These are phyloP conservation scores for Cistogaster globosa DNA, from an alignment of 2,888 invertebrate genomes.

Conservation along the genomic window DNA sequence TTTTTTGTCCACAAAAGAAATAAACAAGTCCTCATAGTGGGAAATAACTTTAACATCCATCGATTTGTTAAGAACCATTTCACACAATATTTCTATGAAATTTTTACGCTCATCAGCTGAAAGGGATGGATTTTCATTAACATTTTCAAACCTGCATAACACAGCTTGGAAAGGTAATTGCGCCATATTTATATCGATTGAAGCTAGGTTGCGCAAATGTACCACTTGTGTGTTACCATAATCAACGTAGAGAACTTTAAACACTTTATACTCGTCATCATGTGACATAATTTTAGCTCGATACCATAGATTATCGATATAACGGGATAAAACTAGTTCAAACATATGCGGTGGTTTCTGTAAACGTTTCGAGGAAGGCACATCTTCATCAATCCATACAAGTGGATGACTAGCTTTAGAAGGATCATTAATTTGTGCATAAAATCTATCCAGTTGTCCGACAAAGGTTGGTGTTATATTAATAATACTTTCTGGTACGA, in stretches of 20 bases:
- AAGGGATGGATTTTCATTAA: constrained; percentile 41
- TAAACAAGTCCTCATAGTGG: constrained; percentile 74
- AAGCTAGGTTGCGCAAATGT: constrained; percentile 73
- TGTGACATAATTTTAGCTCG: constrained; percentile 79
- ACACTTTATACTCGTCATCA: constrained; percentile 73
- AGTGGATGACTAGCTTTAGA: constrained; percentile 72
- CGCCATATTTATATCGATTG: constrained; percentile 75
- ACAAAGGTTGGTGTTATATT: constrained; percentile 78
- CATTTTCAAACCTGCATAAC: constrained; percentile 76
- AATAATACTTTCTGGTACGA: constrained; percentile 72
- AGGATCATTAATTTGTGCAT: constrained; percentile 70
- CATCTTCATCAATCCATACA: constrained; percentile 77
- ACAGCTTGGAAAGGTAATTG: constrained; percentile 78
- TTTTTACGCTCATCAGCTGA: constrained; percentile 67
- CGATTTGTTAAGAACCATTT: constrained; percentile 73
- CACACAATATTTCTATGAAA: constrained; percentile 70
- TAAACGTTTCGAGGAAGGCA: constrained; percentile 72
- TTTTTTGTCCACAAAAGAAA: constrained; percentile 71
- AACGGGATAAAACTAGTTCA: constrained; percentile 79
- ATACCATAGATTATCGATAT: constrained; percentile 78
- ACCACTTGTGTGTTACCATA: constrained; percentile 80
- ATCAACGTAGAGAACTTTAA: constrained; percentile 80
- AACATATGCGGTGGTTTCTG: constrained; percentile 75
- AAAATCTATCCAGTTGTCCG: constrained; percentile 77
- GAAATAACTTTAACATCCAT: constrained; percentile 73